Evolutionary conservation across 1,140 invertebrate genomes (phyloP).

Genomic region (Nylanderia fulva): DNA sequence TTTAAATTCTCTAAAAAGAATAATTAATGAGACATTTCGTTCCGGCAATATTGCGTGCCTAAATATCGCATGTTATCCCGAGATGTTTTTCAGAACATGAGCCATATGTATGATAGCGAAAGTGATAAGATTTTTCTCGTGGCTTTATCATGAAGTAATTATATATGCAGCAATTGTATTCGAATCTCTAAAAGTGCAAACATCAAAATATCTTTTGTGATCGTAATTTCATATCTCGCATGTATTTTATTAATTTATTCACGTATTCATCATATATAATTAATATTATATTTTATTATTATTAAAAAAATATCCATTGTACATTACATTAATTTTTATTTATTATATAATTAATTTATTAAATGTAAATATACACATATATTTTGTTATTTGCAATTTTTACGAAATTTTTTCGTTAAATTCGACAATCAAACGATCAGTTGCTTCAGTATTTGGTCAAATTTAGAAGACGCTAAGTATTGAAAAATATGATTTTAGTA

Average conservation of each 20-base stretch:
- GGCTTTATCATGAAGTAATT: not conserved
- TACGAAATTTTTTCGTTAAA: not conserved
- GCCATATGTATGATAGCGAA: not conserved
- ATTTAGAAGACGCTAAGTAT: not conserved
- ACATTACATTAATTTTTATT: not conserved
- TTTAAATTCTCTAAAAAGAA: not conserved
- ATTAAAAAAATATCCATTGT: too few species aligned
- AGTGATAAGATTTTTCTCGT: not conserved
- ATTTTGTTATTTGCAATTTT: not conserved
- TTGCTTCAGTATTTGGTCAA: not conserved
- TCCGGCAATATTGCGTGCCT: not conserved
- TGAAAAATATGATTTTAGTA: conserved; percentile 26
- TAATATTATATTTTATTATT: too few species aligned
- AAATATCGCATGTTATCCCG: not conserved
- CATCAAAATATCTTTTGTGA: not conserved
- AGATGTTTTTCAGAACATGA: not conserved
- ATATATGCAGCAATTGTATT: not conserved
- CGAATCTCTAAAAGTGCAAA: not conserved
- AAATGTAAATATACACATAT: not conserved
- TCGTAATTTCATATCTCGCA: too few species aligned
- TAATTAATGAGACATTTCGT: not conserved
- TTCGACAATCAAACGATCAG: not conserved
- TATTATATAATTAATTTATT: too few species aligned
- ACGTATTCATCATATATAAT: too few species aligned
- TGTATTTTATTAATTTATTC: too few species aligned